Conservation (phyloP, 2,797 vertebrate species). For the Rhyacichthys aspro region DNA sequence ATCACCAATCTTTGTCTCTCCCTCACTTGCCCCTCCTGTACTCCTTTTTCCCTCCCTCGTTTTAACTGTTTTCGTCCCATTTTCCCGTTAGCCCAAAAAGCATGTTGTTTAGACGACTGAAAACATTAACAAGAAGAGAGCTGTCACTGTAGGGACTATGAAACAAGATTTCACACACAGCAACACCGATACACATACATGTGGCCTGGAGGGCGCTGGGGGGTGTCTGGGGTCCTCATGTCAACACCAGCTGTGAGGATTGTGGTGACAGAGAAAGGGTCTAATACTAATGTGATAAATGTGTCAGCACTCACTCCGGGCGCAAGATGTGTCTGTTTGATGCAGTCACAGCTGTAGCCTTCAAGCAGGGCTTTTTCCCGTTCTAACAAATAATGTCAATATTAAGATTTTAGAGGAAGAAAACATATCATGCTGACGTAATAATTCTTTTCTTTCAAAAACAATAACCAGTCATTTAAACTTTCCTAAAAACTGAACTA, state of each 20-base stretch:
- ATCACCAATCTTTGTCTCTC: conserved; percentile 82
- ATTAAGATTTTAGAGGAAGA: too few relatives aligned
- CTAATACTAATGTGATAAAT: conserved; percentile 86
- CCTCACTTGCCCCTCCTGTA: conserved; percentile 36
- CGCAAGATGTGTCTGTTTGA: conserved; percentile 53
- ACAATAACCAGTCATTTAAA: too few relatives aligned
- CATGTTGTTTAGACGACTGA: conserved; percentile 14
- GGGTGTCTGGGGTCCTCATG: conserved; percentile 59
- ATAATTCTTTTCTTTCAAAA: too few relatives aligned
- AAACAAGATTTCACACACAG: conserved; percentile 52
- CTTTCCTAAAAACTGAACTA: too few relatives aligned
- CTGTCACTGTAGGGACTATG: conserved; percentile 54
- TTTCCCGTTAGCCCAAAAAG: conserved; percentile 9
- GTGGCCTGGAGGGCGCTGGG: conserved; percentile 64
- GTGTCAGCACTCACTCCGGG: conserved; percentile 75
- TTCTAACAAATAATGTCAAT: neutral
- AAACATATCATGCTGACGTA: too few relatives aligned
- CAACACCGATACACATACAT: conserved; percentile 24
- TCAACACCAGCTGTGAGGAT: conserved; percentile 78
- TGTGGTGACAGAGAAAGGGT: conserved; percentile 74
- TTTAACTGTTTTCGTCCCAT: conserved; percentile 14
- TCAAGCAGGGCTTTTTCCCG: conserved; percentile 38
- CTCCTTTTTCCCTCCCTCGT: conserved; percentile 30
- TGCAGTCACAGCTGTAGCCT: conserved; percentile 39
- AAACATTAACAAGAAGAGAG: conserved; percentile 43